A percentile compares a stretch with the other conserved stretches of the same genome.
phyloP scores from a whole-genome alignment of 2,888 invertebrate species.

The Parelbella ahira region DNA sequence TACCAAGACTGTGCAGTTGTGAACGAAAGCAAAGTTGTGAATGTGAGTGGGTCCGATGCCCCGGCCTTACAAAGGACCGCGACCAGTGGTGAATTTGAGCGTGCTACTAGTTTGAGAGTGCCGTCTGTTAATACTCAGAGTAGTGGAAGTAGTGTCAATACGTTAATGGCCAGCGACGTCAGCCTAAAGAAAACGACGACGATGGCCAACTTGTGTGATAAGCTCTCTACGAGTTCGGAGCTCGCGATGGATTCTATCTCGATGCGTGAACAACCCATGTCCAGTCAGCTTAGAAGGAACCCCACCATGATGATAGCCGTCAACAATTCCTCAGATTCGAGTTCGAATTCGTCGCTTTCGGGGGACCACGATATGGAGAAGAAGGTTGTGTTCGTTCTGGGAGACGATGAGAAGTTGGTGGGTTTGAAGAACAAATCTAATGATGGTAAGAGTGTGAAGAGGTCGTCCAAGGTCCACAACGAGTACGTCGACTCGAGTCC shows the following conservation, averaged over 20 bases:
- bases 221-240: conserved; percentile 63
- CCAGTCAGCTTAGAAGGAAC: conserved; percentile 48
- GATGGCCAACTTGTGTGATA: conserved; percentile 53
- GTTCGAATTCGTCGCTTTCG: conserved; percentile 54
- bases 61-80: conserved; percentile 37
- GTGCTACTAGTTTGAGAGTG: conserved; percentile 39
- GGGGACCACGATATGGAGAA: conserved; percentile 55
- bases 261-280: conserved; percentile 40
- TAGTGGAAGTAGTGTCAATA: conserved; percentile 57
- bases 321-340: conserved; percentile 62
- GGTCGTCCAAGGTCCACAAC: conserved; percentile 53
- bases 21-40: conserved; percentile 57
- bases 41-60: conserved; percentile 34
- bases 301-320: conserved; percentile 54
- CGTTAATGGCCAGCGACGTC: conserved; percentile 50
- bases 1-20: conserved; percentile 51
- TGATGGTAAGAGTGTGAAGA: conserved; percentile 63
- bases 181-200: conserved; percentile 59
- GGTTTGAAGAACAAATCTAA: conserved; percentile 81
- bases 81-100: conserved; percentile 31
- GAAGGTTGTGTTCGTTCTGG: conserved; percentile 85
- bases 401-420: conserved; percentile 85
- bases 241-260: conserved; percentile 38
- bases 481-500: conserved; percentile 43
- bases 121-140: conserved; percentile 49